Base-by-base conservation (phyloP, 2,113 vertebrate species). In the Corydoras sp. region DNA sequence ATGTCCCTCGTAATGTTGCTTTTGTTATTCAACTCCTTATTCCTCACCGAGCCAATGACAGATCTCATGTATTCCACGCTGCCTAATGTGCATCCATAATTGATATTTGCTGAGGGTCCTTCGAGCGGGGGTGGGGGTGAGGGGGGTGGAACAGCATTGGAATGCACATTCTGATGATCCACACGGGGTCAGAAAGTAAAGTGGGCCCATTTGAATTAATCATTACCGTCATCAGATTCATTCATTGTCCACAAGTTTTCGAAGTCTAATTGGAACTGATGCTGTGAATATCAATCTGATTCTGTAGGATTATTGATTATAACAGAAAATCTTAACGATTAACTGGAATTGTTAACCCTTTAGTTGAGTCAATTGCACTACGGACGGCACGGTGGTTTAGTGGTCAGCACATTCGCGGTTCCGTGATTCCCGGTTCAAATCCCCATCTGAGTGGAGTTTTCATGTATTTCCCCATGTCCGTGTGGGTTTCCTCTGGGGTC, bases 41-140 rank as follows among this genome's bases (percentile, higher is more conserved):
- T 51, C 8, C 24, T 65, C 9, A 62, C 54, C 71, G 61, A 81
- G 74, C 65, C 60, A 11, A 50, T 30, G 35, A 72, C 32, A 76
- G 74, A 76, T 71, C 77, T 80, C 50, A 59, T 61, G 55, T 64
- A 74, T 72, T 73, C 64, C 10, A 31, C 53, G 50, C 24, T 69
- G 9, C 14, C 65, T 79, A 68, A 63, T 50, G 69, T 54, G 30
- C 77, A 80, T 83, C 71, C 79, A 84, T 85, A 83, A 86, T 85
- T 84, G 80, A 84, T 83, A 69, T 58, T 12, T 72, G 76, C 71
- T 74, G 63, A 66, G 68, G 82, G 66, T 74, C 77, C 75, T 70
- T 67, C 14, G 24, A 6, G n/a, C 68, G 62, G 58, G 18, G 18
- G 18, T 24, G 18, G 18, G 18, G 18, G 18, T 24, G 18, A 71